Evolutionary conservation across 2,888 invertebrate species (phyloP), one percentile per base, ranked within the genome.

Genomic region (Eretmocerus hayati): DNA sequence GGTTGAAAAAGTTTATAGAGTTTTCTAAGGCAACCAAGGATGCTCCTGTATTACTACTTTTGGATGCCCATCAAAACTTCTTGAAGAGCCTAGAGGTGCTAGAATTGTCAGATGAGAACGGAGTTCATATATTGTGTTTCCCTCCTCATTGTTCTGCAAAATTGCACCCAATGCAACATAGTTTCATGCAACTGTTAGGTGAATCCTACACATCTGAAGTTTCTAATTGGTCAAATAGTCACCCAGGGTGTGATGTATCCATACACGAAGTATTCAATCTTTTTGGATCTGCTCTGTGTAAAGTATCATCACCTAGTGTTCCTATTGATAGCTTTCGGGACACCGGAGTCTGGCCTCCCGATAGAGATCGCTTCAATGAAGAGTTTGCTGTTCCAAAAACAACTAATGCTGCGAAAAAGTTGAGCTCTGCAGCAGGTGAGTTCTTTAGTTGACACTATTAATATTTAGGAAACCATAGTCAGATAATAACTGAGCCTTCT

Each of bases 1-100:
- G 66, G 67, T 65, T 70, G 48, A 54, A 64, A 38, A 67, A 72
- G 59, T 74, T 74, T 55, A 50, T 69, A 16, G 47, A 55, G 41
- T 64, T 64, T 45, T 36, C 60, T 39, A 56, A 56, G 39, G 56
- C 64, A 32, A 52, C 61, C 8, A 57, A 56, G 52, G 62, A 65
- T 6, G 43, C 56, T 42, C 63, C 64, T 21, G 63, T 63, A 11
- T 48, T 69, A 5, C 48, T 68, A 35, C 52, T 71, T 15, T 50
- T 69, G 15, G 66, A 72, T 57, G 65, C 65, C 3, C 66, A 71
- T 49, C 50, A 58, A 4, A 59, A 59, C 22, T 64, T 65, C 46
- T 66, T 62, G 4, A 65, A 64, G 55, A 64, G 68, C 52, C 48
- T 62, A 21, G 56, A 62, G 26, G 41, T 65, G 9, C 56, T 63